phyloP scores from a whole-genome alignment of 2,113 vertebrate genomes.

The Phainopepla nitens region DNA sequence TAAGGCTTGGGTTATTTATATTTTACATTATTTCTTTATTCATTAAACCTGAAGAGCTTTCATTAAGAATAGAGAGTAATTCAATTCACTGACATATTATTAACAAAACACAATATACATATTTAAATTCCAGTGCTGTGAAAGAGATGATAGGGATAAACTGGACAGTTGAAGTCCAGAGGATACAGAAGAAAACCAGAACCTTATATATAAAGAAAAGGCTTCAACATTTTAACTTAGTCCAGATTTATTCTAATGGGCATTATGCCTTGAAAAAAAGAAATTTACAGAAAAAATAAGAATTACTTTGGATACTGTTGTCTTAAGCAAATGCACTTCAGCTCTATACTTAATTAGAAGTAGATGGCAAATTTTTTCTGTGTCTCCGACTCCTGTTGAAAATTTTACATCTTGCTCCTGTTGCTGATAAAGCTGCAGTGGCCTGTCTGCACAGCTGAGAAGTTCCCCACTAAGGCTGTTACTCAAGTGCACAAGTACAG shows the following conservation, averaged over 20 bases:
- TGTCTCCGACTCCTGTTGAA: background rate
- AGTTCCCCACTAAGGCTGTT: background rate
- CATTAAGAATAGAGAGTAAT: constrained; percentile 23
- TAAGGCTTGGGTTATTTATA: constrained; percentile 35
- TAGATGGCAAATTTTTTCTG: background rate
- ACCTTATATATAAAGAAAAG: background rate
- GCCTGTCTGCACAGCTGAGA: background rate
- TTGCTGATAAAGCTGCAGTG: background rate
- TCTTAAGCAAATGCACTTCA: background rate
- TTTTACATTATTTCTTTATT: constrained; percentile 42
- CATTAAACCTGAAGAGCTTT: constrained; percentile 38
- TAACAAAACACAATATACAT: constrained; percentile 26
- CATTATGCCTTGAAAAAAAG: background rate
- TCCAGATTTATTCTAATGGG: background rate
- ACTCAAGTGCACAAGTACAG: background rate
- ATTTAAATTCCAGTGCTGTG: background rate
- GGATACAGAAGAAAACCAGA: background rate
- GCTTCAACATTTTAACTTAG: background rate
- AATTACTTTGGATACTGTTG: background rate
- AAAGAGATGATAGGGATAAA: background rate
- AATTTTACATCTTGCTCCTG: background rate
- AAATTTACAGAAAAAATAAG: background rate
- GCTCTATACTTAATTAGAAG: background rate
- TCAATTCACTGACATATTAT: constrained; percentile 20
- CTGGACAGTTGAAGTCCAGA: background rate